A percentile compares a stretch with the other conserved stretches of the same genome.
phyloP scores from a whole-genome alignment of 2,797 vertebrate genomes.

The Lycodopsis pacificus region DNA sequence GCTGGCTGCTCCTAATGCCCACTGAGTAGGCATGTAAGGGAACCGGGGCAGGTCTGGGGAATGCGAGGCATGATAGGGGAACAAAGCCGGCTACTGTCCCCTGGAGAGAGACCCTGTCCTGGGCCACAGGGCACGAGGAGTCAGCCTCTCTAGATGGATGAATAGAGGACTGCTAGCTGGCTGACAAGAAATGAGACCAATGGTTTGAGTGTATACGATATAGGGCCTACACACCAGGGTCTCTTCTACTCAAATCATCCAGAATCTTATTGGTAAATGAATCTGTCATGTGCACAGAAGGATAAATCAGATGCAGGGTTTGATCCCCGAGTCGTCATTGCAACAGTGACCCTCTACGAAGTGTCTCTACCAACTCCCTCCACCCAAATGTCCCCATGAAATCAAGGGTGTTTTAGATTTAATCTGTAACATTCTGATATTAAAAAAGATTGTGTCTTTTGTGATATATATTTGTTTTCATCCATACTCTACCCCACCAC shows the following conservation, averaged over 20 bases:
- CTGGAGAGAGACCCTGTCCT: conserved; percentile 76
- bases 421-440: background rate
- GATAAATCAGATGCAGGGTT: background rate
- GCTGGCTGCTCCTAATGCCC: conserved; percentile 48
- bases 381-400: background rate
- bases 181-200: conserved; percentile 36
- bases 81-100: conserved; percentile 85
- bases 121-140: conserved; percentile 65
- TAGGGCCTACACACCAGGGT: background rate
- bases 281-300: background rate
- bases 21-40: conserved; percentile 66
- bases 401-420: background rate
- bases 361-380: background rate
- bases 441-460: background rate
- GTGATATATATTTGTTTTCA: background rate
- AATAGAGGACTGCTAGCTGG: conserved; percentile 34
- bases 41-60: conserved; percentile 79
- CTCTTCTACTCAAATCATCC: background rate
- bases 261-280: background rate
- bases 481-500: background rate
- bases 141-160: conserved; percentile 58
- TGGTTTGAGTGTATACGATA: conserved; percentile 24
- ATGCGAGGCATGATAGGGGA: conserved; percentile 81
- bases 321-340: background rate
- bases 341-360: background rate